Evolutionary conservation across 2,888 invertebrate species (phyloP), one percentile per base, ranked within the genome.

Genomic region (Galerucella pusilla): DNA sequence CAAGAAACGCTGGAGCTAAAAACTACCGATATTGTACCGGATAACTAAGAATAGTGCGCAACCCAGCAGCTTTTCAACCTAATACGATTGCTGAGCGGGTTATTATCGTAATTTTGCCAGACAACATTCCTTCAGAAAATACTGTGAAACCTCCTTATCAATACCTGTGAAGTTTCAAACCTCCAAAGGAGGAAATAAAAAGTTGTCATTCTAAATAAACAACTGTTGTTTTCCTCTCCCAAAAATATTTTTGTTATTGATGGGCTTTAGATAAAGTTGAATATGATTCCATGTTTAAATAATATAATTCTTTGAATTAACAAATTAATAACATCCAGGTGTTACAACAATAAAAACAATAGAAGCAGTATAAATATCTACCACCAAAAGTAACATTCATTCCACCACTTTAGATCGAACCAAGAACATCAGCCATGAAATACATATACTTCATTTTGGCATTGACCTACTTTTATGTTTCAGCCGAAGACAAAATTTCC

Each of bases 371-470:
- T 57, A 57, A 57, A 57, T 57, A 57, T 16, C 57, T 20, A 20
- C 20, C 20, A 20, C 16, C 57, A 57, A 16, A 16, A 57, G 16
- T 20, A 10, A 57, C 10, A 9, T 57, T 46, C 64, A 65, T 45
- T 65, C 64, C 9, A 46, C 20, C 46, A 12, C n/a, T 46, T 20
- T 12, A 12, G 16, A 45, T 20, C 20, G 46, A 46, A 20, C 64
- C 20, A 65, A 65, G 16, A 65, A 42, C 46, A 45, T 65, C 64
- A 46, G 46, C n/a, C 35, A 65, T 65, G 64, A 65, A 65, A 65
- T 65, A 65, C 64, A 65, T 65, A 11, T 65, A 65, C 64, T 65
- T 65, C 64, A 65, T 65, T 65, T 65, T n/a, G 12, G 64, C 64
- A 45, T 65, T 20, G 16, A 35, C 42, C 7, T 63, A 63, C 63